Conservation (phyloP, 2,797 vertebrate genomes). For the Tokudaia tokunoshimensis region DNA sequence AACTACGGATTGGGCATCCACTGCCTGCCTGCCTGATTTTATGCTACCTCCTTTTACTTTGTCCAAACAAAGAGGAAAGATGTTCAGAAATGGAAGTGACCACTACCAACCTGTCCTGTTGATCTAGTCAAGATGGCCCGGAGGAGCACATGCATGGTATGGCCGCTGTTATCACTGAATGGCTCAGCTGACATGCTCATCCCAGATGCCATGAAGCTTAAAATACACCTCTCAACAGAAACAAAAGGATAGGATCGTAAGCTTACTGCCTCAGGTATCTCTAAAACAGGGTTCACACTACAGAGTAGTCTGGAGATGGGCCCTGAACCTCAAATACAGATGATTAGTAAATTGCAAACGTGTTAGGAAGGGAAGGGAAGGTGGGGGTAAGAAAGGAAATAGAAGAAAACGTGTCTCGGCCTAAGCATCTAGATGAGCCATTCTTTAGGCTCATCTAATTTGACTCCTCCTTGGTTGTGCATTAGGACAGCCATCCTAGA, state of each 20-base stretch:
- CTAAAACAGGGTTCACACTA: background rate
- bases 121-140: background rate
- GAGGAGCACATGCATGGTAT: accelerated
- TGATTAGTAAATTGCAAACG: background rate
- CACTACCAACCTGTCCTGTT: background rate
- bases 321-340: background rate
- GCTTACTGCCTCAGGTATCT: background rate
- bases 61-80: background rate
- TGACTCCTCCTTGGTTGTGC: background rate
- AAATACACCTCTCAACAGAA: background rate
- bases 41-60: background rate
- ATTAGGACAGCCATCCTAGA: conserved; percentile 46
- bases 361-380: background rate
- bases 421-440: background rate
- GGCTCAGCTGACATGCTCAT: background rate
- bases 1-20: background rate
- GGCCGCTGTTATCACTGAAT: background rate
- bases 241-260: background rate
- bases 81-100: background rate
- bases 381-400: background rate
- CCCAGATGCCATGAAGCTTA: background rate
- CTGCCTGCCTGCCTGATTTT: background rate
- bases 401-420: accelerated
- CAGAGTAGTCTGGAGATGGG: background rate
- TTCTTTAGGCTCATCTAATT: background rate